Evolutionary conservation across 2,888 invertebrate genomes (phyloP).

Genomic region (Rotaria macrura): DNA sequence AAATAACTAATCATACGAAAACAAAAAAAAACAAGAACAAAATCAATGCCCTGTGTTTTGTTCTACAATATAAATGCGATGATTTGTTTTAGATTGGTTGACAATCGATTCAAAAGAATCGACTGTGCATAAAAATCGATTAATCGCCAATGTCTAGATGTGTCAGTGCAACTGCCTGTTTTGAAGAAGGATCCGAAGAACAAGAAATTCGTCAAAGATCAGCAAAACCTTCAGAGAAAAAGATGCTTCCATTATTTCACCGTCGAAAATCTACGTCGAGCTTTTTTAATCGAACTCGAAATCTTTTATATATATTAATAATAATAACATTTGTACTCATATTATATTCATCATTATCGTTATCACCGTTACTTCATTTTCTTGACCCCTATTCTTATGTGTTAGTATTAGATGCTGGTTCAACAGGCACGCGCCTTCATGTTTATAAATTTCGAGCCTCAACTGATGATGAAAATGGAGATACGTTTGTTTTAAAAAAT

Average conservation of each 20-base stretch:
- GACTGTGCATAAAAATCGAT: not conserved
- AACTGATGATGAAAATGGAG: constrained; percentile 16
- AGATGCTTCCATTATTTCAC: not conserved
- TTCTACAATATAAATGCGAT: not conserved
- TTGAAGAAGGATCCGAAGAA: not conserved
- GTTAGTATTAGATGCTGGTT: constrained; percentile 29
- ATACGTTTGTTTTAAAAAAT: constrained; percentile 18
- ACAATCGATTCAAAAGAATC: not conserved
- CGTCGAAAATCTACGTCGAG: not conserved
- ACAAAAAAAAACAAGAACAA: too few relatives aligned
- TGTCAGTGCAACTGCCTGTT: not conserved
- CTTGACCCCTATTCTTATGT: constrained; percentile 16
- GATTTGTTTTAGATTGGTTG: not conserved
- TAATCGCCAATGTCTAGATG: not conserved
- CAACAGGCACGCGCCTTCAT: constrained; percentile 30
- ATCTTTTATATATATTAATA: not conserved
- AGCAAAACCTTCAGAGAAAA: not conserved
- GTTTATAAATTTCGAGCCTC: constrained; percentile 25
- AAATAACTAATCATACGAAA: too few relatives aligned
- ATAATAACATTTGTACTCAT: not conserved
- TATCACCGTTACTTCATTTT: not conserved
- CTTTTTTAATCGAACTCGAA: not conserved
- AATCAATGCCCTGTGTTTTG: not conserved
- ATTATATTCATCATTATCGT: not conserved
- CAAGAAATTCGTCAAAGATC: not conserved